Evolutionary conservation across 2,113 vertebrate species (phyloP).

Genomic region (Lynx canadensis): DNA sequence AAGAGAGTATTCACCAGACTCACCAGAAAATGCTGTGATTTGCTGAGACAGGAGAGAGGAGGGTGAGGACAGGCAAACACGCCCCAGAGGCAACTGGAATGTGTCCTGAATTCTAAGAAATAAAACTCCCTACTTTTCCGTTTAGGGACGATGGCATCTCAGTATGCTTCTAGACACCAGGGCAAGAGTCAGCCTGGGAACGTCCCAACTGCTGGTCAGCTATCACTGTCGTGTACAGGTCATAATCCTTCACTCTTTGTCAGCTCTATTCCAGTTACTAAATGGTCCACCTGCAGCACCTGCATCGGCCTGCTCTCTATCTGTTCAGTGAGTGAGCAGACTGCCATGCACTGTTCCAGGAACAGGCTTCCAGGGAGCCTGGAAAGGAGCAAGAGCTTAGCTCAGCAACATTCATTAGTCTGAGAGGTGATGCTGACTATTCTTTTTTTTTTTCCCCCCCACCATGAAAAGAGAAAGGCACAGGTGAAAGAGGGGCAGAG

Average conservation of each 20-base stretch:
- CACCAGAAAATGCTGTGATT: neutral
- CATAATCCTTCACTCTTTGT: neutral
- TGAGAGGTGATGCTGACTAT: neutral
- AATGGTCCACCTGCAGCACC: neutral
- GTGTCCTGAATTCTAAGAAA: neutral
- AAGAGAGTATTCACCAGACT: neutral
- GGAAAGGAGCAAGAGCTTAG: neutral
- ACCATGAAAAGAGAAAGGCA: too few species aligned
- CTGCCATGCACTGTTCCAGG: neutral
- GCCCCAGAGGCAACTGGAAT: neutral
- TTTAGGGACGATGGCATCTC: neutral
- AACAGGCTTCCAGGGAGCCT: neutral
- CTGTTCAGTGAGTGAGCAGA: neutral
- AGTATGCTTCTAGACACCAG: neutral
- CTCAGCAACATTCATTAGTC: neutral
- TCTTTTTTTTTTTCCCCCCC: too few species aligned
- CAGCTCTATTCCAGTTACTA: neutral
- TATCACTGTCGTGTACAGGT: too few species aligned
- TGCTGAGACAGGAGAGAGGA: neutral
- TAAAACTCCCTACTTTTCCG: neutral
- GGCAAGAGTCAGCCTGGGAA: neutral
- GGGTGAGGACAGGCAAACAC: neutral
- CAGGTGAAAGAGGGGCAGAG: too few species aligned
- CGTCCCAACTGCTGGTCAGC: neutral
- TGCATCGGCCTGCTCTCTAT: too few species aligned